A percentile compares a stretch with the other conserved stretches of the same genome.
These are phyloP conservation scores for Tamandua tetradactyla DNA, from an alignment of 2,797 vertebrate genomes.

Conservation along the genomic window DNA sequence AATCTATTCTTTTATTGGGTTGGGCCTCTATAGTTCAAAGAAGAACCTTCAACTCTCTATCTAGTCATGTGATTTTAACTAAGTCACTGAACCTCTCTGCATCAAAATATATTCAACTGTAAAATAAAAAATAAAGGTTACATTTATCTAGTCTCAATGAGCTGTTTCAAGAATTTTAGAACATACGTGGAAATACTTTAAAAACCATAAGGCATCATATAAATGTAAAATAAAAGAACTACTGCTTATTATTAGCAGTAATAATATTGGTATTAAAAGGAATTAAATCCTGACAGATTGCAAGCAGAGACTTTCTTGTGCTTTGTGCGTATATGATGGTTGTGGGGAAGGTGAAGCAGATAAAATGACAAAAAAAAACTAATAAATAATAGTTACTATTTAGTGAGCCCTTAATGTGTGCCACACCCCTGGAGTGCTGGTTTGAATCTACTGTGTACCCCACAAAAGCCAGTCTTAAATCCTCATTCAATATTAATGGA, in stretches of 20 bases:
- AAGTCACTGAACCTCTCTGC: background rate
- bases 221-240: conserved; percentile 31
- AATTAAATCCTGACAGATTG: background rate
- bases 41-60: background rate
- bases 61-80: background rate
- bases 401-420: background rate
- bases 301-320: background rate
- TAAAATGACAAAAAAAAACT: background rate
- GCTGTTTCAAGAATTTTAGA: background rate
- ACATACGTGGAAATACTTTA: background rate
- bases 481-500: too few species aligned
- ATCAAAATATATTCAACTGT: conserved; percentile 10
- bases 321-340: background rate
- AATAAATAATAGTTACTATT: background rate
- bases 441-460: too few species aligned
- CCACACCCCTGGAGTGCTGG: background rate
- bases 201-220: background rate
- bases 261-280: background rate
- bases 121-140: conserved; percentile 7
- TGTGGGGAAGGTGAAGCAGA: background rate
- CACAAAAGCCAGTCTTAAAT: too few species aligned
- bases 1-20: background rate
- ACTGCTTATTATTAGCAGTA: background rate
- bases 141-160: background rate
- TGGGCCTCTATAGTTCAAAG: background rate